These are phyloP conservation scores for Hippolais icterina DNA, from an alignment of 2,113 vertebrate species.

Conservation along the genomic window DNA sequence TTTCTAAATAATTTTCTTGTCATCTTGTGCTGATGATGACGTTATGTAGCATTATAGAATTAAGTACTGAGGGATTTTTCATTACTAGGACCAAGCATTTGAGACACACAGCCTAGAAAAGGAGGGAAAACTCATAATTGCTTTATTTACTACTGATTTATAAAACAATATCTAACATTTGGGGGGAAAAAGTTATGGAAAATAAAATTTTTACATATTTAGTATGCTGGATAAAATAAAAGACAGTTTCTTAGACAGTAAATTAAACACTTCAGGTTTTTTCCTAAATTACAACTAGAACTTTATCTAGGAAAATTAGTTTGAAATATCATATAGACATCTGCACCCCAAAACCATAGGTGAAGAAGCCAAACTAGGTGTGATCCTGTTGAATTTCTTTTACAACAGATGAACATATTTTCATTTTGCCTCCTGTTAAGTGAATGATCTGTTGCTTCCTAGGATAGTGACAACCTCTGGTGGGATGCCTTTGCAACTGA, in stretches of 20 bases:
- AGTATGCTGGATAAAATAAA: not conserved
- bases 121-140: not conserved
- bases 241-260: not conserved
- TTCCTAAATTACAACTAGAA: not conserved
- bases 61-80: not conserved
- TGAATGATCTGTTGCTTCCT: constrained; percentile 71
- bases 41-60: not conserved
- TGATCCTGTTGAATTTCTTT: not conserved
- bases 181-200: not conserved
- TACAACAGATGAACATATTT: not conserved
- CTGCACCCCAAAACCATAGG: not conserved
- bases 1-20: constrained; percentile 27
- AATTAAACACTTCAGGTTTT: not conserved
- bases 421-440: constrained; percentile 53
- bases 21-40: not conserved
- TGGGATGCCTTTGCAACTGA: constrained; percentile 98
- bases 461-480: constrained; percentile 99
- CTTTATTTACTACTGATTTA: not conserved
- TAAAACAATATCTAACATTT: not conserved
- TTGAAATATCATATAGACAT: not conserved
- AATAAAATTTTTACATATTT: not conserved
- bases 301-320: not conserved
- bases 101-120: not conserved
- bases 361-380: not conserved
- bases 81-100: not conserved